Percentiles rank a stretch among this genome's conserved stretches.
Conservation (phyloP, 2,888 invertebrate species). For the Druceiella hillmani region DNA sequence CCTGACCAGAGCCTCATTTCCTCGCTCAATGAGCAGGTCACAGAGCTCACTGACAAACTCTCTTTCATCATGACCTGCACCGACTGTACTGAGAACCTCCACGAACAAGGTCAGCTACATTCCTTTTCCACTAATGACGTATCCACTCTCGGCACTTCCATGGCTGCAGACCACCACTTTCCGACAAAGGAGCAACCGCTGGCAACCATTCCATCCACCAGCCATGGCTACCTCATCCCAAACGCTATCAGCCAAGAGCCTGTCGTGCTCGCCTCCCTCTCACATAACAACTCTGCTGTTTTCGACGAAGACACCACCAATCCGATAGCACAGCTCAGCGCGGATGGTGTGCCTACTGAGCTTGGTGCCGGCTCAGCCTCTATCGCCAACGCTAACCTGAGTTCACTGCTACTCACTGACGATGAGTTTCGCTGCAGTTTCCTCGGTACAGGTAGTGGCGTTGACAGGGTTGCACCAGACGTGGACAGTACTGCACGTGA, state of each 20-base stretch:
- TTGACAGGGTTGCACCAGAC: too few relatives aligned
- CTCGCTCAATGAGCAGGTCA: constrained; percentile 47
- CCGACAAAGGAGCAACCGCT: constrained; percentile 38
- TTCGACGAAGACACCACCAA: constrained; percentile 41
- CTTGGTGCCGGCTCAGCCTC: too few relatives aligned
- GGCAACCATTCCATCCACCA: constrained; percentile 55
- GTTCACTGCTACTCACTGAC: constrained; percentile 51
- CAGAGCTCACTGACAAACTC: constrained; percentile 45
- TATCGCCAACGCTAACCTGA: constrained; percentile 58
- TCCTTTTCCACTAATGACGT: constrained; percentile 46
- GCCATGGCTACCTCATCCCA: constrained; percentile 59
- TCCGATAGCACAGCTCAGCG: constrained; percentile 31
- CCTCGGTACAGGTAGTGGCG: constrained; percentile 23
- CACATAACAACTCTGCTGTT: constrained; percentile 44
- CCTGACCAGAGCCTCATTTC: constrained; percentile 46
- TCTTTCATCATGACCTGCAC: constrained; percentile 37
- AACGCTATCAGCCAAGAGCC: constrained; percentile 56
- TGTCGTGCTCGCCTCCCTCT: constrained; percentile 48
- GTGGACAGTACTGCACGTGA: too few relatives aligned
- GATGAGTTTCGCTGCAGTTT: constrained; percentile 41
- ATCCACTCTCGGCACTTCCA: constrained; percentile 33
- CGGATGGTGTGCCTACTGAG: constrained; percentile 40
- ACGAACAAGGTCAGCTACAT: constrained; percentile 36
- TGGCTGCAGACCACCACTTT: constrained; percentile 21
- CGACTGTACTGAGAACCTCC: constrained; percentile 34